Percentiles rank a stretch among this genome's conserved stretches.
phyloP scores from a whole-genome alignment of 2,888 invertebrate genomes.

The Falcaria lacertinaria region DNA sequence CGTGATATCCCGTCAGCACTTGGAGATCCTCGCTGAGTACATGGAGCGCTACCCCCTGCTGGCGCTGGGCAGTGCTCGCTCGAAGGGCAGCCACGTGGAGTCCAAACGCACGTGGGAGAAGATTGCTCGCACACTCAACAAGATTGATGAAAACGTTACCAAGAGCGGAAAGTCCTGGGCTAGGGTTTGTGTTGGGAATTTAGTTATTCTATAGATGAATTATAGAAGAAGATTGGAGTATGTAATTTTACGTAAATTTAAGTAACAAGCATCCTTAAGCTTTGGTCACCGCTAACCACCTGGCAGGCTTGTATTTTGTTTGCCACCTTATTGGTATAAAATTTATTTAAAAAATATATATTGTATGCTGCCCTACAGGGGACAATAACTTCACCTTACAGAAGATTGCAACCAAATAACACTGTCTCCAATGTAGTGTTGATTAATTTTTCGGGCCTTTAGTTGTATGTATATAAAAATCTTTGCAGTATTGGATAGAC shows the following conservation, averaged over 20 bases:
- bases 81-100: slow-evolving; percentile 18
- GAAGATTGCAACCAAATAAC: no score
- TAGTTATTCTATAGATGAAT: neutral
- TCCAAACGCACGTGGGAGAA: slow-evolving; percentile 25
- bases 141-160: slow-evolving; percentile 17
- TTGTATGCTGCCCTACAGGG: no score
- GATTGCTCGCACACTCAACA: slow-evolving; percentile 25
- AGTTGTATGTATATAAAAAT: no score
- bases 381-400: no score
- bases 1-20: slow-evolving; percentile 12
- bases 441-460: no score
- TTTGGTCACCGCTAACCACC: no score
- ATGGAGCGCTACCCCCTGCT: slow-evolving; percentile 29
- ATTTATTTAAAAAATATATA: no score
- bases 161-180: slow-evolving; percentile 25
- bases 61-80: slow-evolving; percentile 23
- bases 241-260: no score
- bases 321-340: no score
- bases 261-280: no score
- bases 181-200: slow-evolving; percentile 11
- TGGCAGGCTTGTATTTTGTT: no score
- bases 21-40: slow-evolving; percentile 25
- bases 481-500: slow-evolving; percentile 27
- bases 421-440: neutral
- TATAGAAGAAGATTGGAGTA: no score